Percentiles rank a stretch among this genome's conserved stretches.
phyloP scores from a whole-genome alignment of 2,797 vertebrate genomes.

The Momotus momota region DNA sequence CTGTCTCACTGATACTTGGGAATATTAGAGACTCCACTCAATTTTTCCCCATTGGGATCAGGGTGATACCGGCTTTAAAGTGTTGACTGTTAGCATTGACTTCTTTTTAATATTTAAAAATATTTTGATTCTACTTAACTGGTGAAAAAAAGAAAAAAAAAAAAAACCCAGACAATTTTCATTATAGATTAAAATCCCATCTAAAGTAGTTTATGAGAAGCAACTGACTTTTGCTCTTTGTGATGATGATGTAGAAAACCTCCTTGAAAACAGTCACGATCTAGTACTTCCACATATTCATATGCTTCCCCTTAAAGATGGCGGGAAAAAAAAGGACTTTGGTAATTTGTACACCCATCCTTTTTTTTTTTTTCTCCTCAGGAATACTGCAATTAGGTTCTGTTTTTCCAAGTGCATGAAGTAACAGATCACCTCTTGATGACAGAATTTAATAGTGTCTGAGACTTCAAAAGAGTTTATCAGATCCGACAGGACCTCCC shows the following conservation, averaged over 20 bases:
- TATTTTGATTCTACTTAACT: not conserved
- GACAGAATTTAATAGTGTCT: not conserved
- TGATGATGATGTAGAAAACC: not conserved
- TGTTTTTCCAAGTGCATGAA: not conserved
- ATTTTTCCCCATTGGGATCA: not conserved
- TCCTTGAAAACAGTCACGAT: not conserved
- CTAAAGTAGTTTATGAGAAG: not conserved
- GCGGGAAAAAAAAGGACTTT: not conserved
- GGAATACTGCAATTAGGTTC: not conserved
- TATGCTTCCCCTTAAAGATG: not conserved
- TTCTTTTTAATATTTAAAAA: not conserved
- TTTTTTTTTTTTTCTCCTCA: not conserved
- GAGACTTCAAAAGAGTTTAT: not conserved
- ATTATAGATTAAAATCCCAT: not conserved
- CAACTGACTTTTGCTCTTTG: not conserved
- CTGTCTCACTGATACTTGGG: not conserved
- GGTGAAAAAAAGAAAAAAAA: not conserved
- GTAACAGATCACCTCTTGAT: not conserved
- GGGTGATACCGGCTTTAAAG: not conserved
- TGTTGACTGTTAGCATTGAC: not conserved
- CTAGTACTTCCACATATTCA: not conserved
- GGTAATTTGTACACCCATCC: not conserved
- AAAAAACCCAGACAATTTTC: not conserved
- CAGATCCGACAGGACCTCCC: not conserved
- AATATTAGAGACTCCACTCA: not conserved